Evolutionary conservation across 2,113 vertebrate genomes (phyloP).

Genomic region (Chlorocebus sabaeus): DNA sequence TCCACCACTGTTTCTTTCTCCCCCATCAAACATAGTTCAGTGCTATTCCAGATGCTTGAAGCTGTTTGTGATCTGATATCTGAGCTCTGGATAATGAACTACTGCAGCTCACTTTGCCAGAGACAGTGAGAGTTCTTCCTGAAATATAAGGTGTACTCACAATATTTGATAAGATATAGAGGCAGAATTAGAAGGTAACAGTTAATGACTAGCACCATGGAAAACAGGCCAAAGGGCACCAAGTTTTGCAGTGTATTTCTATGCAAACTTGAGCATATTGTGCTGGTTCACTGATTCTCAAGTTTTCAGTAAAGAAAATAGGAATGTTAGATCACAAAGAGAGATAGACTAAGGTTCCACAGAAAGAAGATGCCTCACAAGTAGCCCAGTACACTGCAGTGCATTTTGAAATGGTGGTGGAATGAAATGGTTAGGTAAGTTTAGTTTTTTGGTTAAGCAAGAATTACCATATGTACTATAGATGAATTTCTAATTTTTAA

Average conservation of each 20-base stretch:
- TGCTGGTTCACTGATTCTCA: neutral
- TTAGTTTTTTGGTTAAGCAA: neutral
- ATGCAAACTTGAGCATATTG: neutral
- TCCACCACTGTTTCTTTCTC: neutral
- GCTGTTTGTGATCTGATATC: neutral
- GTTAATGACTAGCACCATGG: neutral
- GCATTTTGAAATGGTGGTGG: neutral
- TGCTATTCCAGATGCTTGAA: neutral
- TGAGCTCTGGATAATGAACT: neutral
- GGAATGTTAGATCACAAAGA: neutral
- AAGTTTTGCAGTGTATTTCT: neutral
- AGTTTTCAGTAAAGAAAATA: slow-evolving; percentile 32
- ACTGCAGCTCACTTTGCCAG: neutral
- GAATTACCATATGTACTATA: neutral
- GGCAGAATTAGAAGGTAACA: neutral
- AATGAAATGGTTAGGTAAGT: neutral
- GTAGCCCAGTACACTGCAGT: neutral
- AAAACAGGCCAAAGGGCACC: neutral
- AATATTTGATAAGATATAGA: neutral
- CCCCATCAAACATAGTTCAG: neutral
- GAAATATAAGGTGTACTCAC: neutral
- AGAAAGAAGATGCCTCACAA: neutral
- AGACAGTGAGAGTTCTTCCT: neutral
- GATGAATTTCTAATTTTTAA: neutral
- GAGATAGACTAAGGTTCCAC: neutral